These are phyloP conservation scores for Benthosema pterotum DNA, from an alignment of 2,797 vertebrate genomes.

Conservation along the genomic window DNA sequence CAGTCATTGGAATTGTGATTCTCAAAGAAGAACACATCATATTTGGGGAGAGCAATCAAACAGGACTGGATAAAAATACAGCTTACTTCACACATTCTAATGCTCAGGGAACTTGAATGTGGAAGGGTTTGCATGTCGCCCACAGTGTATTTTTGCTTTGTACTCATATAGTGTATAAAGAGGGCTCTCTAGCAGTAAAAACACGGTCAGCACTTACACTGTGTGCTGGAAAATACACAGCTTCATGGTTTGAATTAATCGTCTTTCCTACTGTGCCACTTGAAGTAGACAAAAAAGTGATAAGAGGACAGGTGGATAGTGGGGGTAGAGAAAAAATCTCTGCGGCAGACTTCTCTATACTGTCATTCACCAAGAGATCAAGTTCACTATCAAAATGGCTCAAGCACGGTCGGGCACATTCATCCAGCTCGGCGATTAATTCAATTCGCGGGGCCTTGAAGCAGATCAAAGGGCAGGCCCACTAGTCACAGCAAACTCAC, in stretches of 20 bases:
- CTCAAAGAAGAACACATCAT: neutral
- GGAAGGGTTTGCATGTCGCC: too few relatives aligned
- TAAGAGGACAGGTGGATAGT: neutral
- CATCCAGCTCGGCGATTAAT: neutral
- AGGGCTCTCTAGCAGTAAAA: too few relatives aligned
- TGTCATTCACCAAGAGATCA: constrained; percentile 8
- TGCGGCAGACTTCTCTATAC: neutral
- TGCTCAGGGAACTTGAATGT: too few relatives aligned
- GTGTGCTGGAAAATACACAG: neutral
- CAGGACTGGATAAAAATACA: too few relatives aligned
- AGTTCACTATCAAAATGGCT: constrained; percentile 5
- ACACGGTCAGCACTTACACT: too few relatives aligned
- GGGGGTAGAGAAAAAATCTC: neutral
- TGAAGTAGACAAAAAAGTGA: neutral
- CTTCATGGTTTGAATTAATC: neutral
- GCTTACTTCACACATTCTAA: too few relatives aligned
- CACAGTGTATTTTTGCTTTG: too few relatives aligned
- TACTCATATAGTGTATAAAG: too few relatives aligned
- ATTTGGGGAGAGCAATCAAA: too few relatives aligned
- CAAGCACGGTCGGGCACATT: neutral
- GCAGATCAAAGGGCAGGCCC: constrained; percentile 12
- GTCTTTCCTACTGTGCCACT: neutral
- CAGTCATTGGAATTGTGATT: constrained; percentile 1
- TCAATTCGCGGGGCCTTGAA: constrained; percentile 8
- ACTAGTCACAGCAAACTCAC: neutral